Percentiles rank a stretch among this genome's conserved stretches.
phyloP scores from a whole-genome alignment of 2,113 vertebrate species.

The Nibea albiflora region DNA sequence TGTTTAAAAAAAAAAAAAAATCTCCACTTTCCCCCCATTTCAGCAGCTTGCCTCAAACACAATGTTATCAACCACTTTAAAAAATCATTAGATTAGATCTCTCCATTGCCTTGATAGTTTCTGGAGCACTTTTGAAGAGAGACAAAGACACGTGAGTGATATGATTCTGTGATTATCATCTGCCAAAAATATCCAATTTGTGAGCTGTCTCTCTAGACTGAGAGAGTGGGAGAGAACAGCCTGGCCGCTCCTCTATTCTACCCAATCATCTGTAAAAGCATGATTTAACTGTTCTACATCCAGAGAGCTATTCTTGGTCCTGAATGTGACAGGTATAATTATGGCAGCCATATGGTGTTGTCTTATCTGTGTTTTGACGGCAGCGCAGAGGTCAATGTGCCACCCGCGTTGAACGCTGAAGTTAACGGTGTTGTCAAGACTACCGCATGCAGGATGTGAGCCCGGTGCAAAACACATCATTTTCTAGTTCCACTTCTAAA shows the following conservation, averaged over 20 bases:
- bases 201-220: constrained; percentile 45
- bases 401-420: constrained; percentile 38
- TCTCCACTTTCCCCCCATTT: not conserved
- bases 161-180: constrained; percentile 51
- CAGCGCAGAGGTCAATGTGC: constrained; percentile 66
- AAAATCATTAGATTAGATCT: constrained; percentile 60
- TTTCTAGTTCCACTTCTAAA: constrained; percentile 54
- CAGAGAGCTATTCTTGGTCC: constrained; percentile 69
- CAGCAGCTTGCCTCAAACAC: constrained; percentile 30
- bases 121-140: constrained; percentile 50
- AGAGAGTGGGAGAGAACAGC: constrained; percentile 9
- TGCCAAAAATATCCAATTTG: constrained; percentile 67
- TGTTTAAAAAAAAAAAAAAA: not conserved
- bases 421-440: constrained; percentile 78
- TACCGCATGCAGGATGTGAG: constrained; percentile 57
- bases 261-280: constrained; percentile 30
- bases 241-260: not conserved
- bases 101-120: constrained; percentile 67
- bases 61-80: constrained; percentile 47
- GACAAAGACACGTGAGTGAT: constrained; percentile 49
- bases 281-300: constrained; percentile 58
- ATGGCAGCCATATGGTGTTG: constrained; percentile 70
- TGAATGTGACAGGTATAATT: constrained; percentile 75
- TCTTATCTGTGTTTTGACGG: constrained; percentile 65
- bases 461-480: constrained; percentile 35